Evolutionary conservation across 2,797 vertebrate species (phyloP).

Genomic region (Tenualosa ilisha): DNA sequence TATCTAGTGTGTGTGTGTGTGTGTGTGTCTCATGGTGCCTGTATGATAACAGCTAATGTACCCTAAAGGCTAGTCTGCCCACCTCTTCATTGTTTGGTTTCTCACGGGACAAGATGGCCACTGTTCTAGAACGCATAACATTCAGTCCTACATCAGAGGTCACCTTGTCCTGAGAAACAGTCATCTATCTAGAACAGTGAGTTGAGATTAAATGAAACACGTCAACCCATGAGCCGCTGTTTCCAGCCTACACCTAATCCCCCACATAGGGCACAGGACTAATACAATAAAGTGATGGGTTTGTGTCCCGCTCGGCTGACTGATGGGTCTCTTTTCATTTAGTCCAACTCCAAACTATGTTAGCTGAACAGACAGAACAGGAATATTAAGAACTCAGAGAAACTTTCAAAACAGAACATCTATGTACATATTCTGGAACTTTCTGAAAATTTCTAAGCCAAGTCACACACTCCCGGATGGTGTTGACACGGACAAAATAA

Average conservation of each 20-base stretch:
- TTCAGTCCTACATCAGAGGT: constrained; percentile 11
- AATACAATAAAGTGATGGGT: neutral
- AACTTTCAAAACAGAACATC: constrained; percentile 4
- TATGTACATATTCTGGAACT: neutral
- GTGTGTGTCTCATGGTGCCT: neutral
- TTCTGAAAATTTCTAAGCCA: neutral
- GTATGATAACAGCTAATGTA: neutral
- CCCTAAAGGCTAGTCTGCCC: constrained; percentile 16
- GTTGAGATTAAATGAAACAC: neutral
- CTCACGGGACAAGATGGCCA: constrained; percentile 6
- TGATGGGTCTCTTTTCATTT: constrained; percentile 18
- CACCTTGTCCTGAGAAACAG: neutral
- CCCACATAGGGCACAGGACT: neutral
- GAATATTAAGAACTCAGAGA: constrained; percentile 18
- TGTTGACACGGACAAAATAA: neutral
- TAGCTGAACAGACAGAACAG: neutral
- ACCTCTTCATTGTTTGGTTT: constrained; percentile 4
- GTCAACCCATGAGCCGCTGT: neutral
- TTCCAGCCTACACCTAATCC: neutral
- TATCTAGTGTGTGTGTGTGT: neutral
- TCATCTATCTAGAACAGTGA: neutral
- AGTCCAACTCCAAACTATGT: constrained; percentile 11
- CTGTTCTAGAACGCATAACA: neutral
- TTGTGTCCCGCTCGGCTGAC: neutral
- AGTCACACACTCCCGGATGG: neutral